Evolutionary conservation across 2,888 invertebrate species (phyloP), one percentile per base, ranked within the genome.

Genomic region (Polymixis flavicincta): DNA sequence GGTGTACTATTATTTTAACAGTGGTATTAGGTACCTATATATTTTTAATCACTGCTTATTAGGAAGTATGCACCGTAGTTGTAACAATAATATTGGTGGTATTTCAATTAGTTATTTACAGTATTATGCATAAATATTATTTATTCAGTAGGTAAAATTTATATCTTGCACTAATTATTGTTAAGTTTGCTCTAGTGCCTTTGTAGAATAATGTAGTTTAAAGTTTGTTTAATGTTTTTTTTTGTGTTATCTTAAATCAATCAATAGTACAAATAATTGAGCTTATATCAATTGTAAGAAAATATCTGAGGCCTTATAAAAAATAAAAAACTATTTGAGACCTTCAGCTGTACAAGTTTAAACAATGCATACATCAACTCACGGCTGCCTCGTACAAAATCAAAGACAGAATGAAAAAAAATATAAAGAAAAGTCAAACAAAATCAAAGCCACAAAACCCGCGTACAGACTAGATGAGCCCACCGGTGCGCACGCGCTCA

Each of bases 401-500:
- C 9, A 19, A 1, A 50, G 19, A 19, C 11, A 17, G 22, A 57
- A 37, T 13, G 4, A 48, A 48, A 48, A 17, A 17, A 57, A 11
- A 50, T 48, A 8, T 9, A 17, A n/a, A 50, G 32, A 57, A 42
- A 37, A 25, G 0, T 25, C 3, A 14, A 42, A 14, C n/a, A 52
- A 77, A 66, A 76, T 48, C 74, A 57, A 85, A 85, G 82, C 74
- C 67, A 78, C 84, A 90, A 90, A 89, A 82, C 90, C 90, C 88
- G 14, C 22, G 80, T 61, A 42, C 14, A 50, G 72, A 87, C 90
- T 91, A 91, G 90, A 89, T 79, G 86, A 88, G 93, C 90, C 92
- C 89, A 81, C 90, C 88, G 92, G 87, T 76, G 87, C 87, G 90
- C 89, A 72, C 55, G 85, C 86, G 89, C 90, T 94, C 88, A 94